Evolutionary conservation across 2,797 vertebrate species (phyloP).

Genomic region (Notolabrus celidotus): DNA sequence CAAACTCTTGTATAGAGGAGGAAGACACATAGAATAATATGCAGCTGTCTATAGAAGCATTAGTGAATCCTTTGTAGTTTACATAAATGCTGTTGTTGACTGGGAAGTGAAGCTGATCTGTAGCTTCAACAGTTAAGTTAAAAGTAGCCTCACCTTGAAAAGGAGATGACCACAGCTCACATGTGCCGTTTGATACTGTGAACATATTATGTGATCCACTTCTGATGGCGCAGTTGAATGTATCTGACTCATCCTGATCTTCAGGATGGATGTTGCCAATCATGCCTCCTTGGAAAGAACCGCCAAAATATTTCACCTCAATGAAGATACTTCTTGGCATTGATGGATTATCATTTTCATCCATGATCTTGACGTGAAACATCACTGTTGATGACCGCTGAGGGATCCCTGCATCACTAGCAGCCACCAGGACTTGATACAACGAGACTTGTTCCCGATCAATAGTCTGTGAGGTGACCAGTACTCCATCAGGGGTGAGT

Average conservation of each 20-base stretch:
- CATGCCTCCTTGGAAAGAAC: constrained; percentile 82
- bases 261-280: constrained; percentile 83
- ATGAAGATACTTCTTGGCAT: constrained; percentile 81
- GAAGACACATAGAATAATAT: constrained; percentile 83
- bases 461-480: constrained; percentile 75
- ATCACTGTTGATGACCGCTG: constrained; percentile 76
- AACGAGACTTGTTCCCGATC: constrained; percentile 78
- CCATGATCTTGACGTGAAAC: constrained; percentile 78
- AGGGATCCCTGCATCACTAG: constrained; percentile 83
- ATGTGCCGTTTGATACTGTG: constrained; percentile 79
- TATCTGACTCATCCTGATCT: constrained; percentile 81
- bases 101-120: constrained; percentile 79
- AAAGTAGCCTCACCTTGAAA: constrained; percentile 86
- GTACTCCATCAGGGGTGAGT: constrained; percentile 80
- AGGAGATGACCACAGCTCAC: constrained; percentile 83
- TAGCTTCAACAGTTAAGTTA: constrained; percentile 84
- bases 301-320: constrained; percentile 87
- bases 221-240: constrained; percentile 81
- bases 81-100: constrained; percentile 86
- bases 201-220: constrained; percentile 81
- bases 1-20: constrained; percentile 78
- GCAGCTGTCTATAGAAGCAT: constrained; percentile 84
- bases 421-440: constrained; percentile 73
- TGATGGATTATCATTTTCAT: constrained; percentile 86
- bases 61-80: constrained; percentile 86